These are phyloP conservation scores for Suncus etruscus DNA, from an alignment of 2,113 vertebrate genomes.

Conservation along the genomic window DNA sequence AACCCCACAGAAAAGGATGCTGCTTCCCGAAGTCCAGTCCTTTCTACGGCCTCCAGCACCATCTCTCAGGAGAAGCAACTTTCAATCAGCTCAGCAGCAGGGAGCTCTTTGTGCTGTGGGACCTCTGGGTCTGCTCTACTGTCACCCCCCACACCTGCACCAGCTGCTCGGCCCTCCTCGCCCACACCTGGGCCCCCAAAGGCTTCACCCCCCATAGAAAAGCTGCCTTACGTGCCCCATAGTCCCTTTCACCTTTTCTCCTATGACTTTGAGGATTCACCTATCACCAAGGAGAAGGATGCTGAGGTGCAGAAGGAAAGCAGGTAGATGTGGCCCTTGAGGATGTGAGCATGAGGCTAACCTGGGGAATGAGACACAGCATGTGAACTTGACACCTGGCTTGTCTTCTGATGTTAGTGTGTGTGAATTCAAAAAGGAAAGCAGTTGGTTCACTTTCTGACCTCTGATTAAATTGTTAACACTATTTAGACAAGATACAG, in stretches of 20 bases:
- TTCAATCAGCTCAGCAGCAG: slow-evolving; percentile 48
- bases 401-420: slow-evolving; percentile 5
- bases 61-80: slow-evolving; percentile 73
- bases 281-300: slow-evolving; percentile 86
- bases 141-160: slow-evolving; percentile 74
- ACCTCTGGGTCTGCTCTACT: slow-evolving; percentile 77
- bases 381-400: not conserved
- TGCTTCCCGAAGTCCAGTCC: slow-evolving; percentile 63
- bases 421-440: slow-evolving; percentile 22
- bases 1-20: slow-evolving; percentile 46
- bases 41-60: slow-evolving; percentile 69
- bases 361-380: slow-evolving; percentile 2
- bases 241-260: slow-evolving; percentile 96
- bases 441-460: not conserved
- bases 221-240: slow-evolving; percentile 94
- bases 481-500: not conserved
- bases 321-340: slow-evolving; percentile 88
- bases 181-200: slow-evolving; percentile 84
- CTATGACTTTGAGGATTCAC: slow-evolving; percentile 92
- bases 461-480: not conserved
- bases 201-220: slow-evolving; percentile 86
- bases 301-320: slow-evolving; percentile 86
- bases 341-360: slow-evolving; percentile 38
- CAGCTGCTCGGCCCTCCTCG: slow-evolving; percentile 66
- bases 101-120: slow-evolving; percentile 55